Percentiles rank a stretch among this genome's conserved stretches.
Conservation (phyloP, 2,113 vertebrate genomes). For the Macroglossus sobrinus region DNA sequence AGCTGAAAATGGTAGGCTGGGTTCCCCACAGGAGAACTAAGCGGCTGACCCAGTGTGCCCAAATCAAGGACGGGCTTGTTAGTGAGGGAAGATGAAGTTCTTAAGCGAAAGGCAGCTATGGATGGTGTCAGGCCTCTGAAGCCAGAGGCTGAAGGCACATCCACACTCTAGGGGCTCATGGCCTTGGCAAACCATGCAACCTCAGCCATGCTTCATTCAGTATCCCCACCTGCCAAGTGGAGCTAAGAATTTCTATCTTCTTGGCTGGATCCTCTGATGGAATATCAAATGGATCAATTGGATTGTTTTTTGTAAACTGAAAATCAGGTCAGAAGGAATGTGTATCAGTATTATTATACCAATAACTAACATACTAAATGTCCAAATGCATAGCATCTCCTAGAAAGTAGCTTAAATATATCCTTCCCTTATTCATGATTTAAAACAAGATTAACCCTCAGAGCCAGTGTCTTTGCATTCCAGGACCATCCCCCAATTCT, state of each 20-base stretch:
- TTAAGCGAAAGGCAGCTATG: not conserved
- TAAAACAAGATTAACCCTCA: not conserved
- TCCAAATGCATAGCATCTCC: not conserved
- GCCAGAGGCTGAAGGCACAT: not conserved
- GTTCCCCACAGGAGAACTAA: not conserved
- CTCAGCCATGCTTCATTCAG: not conserved
- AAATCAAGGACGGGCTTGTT: not conserved
- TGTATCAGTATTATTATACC: not conserved
- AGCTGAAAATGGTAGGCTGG: not conserved
- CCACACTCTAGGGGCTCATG: not conserved
- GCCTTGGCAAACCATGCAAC: not conserved
- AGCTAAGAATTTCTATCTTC: slow-evolving; percentile 10
- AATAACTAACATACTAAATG: not conserved
- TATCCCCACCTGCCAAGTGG: not conserved
- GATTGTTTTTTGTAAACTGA: slow-evolving; percentile 16
- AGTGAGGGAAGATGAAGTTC: not conserved
- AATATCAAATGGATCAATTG: not conserved
- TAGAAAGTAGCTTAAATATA: not conserved
- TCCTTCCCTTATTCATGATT: not conserved
- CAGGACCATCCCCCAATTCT: not conserved
- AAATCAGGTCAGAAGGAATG: not conserved
- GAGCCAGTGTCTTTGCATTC: not conserved
- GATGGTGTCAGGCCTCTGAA: not conserved
- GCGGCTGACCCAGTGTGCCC: not conserved
- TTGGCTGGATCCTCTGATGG: not conserved